Base-by-base conservation (phyloP, 1,140 invertebrate genomes). In the Onthophagus taurus region DNA sequence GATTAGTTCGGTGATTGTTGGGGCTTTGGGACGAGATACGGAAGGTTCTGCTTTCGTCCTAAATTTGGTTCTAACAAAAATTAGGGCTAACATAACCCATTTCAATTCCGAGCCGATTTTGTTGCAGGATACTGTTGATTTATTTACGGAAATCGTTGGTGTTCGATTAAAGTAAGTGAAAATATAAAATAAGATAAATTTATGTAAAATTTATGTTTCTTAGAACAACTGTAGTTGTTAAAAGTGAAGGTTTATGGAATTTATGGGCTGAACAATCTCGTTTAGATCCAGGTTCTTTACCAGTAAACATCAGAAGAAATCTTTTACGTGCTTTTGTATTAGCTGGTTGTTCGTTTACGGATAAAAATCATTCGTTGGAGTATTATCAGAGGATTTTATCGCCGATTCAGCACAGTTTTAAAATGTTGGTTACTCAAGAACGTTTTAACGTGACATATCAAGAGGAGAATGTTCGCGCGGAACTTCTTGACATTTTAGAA, bases 401-500 rank as follows among this genome's bases (percentile, higher is more conserved):
- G 53, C 77, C 79, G 0, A 55, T 84, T 4, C 63, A 76, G 42
- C 65, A 73, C 12, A 65, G 70, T 41, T 81, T 80, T 44, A 74
- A 74, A 48, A 60, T 61, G 44, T 61, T 82, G 7, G 59, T 78
- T 21, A 65, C 63, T 18, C 64, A 72, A 38, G 70, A 71, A 31
- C 71, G 76, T 49, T 80, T 83, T 54, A 59, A 62, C 23, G 67
- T 71, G 39, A 66, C 65, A 2, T 77, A 71, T 49, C 73, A 81
- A 20, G 62, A 75, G 42, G 77, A 79, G 49, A 58, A 66, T 13
- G 64, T 78, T 8, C 74, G 75, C 59, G 59, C 68, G 29, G 72
- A 77, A 55, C 65, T 85, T n/a, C 70, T 75, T 12, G 72, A 77
- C 54, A 64, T 79, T 31, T 56, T 84, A 6, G 80, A 85, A 57